These are phyloP conservation scores for Varroa destructor DNA, from an alignment of 1,140 invertebrate species.

Conservation along the genomic window DNA sequence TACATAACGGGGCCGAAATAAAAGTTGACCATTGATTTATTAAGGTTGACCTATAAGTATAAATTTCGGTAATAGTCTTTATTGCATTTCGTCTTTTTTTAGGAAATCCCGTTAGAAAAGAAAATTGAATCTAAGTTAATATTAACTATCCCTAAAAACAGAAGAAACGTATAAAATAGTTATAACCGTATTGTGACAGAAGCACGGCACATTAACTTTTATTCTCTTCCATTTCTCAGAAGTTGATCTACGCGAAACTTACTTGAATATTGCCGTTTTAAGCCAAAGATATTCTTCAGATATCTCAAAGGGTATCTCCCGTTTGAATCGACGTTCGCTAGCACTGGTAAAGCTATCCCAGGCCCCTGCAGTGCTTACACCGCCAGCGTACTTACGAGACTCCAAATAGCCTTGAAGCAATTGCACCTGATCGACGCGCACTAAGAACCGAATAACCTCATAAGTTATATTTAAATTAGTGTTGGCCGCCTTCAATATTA, in stretches of 20 bases:
- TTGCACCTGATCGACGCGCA: constrained; percentile 5
- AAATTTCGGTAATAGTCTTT: too few species aligned
- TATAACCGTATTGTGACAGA: too few species aligned
- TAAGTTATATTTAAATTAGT: not conserved
- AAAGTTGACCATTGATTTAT: too few species aligned
- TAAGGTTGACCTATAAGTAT: too few species aligned
- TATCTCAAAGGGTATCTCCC: not conserved
- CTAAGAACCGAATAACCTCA: not conserved
- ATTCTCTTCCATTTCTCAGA: too few species aligned
- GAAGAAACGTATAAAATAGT: too few species aligned
- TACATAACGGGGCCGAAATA: too few species aligned
- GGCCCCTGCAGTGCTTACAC: not conserved
- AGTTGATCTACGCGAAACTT: not conserved
- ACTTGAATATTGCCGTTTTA: constrained; percentile 1
- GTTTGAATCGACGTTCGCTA: not conserved
- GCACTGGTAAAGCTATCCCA: not conserved
- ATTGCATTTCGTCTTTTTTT: too few species aligned
- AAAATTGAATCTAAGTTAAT: too few species aligned
- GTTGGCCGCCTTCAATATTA: not conserved
- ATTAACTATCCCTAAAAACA: too few species aligned
- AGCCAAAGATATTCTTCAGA: constrained; percentile 15
- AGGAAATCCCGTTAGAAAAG: too few species aligned
- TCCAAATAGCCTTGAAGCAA: not conserved
- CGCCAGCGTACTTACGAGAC: not conserved
- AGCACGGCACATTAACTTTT: too few species aligned